A percentile compares a stretch with the other conserved stretches of the same genome.
phyloP scores from a whole-genome alignment of 2,888 invertebrate genomes.

The Pediacus dermestoides region DNA sequence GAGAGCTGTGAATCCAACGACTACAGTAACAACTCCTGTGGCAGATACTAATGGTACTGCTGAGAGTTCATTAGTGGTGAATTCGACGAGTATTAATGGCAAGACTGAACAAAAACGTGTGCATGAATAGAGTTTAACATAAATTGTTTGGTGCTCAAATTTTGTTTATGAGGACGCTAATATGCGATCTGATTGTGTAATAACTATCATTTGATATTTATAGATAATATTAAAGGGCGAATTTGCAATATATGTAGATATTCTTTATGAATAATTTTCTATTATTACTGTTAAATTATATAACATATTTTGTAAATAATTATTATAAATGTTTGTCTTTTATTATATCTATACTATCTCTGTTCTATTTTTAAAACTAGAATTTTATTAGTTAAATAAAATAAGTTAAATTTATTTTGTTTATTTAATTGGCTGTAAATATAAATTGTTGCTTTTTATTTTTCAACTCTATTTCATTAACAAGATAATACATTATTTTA shows the following conservation, averaged over 20 bases:
- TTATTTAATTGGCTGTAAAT: slow-evolving; percentile 12
- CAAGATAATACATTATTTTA: too few relatives aligned
- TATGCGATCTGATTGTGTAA: too few relatives aligned
- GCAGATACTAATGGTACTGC: slow-evolving; percentile 30
- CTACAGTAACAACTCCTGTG: slow-evolving; percentile 26
- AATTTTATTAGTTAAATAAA: slow-evolving; percentile 7
- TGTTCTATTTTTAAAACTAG: too few relatives aligned
- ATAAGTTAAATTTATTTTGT: slow-evolving; percentile 2
- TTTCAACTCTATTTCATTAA: too few relatives aligned
- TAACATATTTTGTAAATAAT: neutral
- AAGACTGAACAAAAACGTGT: slow-evolving; percentile 28
- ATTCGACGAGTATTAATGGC: slow-evolving; percentile 20
- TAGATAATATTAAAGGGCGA: slow-evolving; percentile 21
- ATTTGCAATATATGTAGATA: slow-evolving; percentile 32
- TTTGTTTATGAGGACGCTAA: slow-evolving; percentile 8
- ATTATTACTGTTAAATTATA: neutral
- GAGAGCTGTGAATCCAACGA: slow-evolving; percentile 20
- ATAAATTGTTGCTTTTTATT: slow-evolving; percentile 12
- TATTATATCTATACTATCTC: too few relatives aligned
- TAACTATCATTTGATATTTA: neutral
- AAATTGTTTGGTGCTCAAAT: slow-evolving; percentile 17
- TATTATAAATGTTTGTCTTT: too few relatives aligned
- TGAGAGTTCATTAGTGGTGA: slow-evolving; percentile 24
- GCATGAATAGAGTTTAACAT: slow-evolving; percentile 9
- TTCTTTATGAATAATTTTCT: slow-evolving; percentile 10